These are phyloP conservation scores for Oscheius sp. DNA, from an alignment of 1,140 invertebrate genomes.

Conservation along the genomic window DNA sequence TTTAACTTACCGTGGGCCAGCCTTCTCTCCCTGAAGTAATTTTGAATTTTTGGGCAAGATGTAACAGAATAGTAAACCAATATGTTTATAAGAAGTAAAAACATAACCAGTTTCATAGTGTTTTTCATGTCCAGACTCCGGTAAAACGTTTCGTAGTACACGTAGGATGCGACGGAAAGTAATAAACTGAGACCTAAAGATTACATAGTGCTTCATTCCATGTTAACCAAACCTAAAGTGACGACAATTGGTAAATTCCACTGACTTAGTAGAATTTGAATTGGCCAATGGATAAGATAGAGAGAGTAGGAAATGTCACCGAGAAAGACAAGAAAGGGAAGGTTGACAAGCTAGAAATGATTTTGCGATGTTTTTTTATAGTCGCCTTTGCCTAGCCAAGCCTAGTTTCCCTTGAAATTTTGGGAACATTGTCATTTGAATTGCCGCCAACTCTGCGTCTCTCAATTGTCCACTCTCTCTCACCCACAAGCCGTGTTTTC, in stretches of 20 bases:
- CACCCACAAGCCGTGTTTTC: too few relatives aligned
- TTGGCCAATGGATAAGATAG: neutral
- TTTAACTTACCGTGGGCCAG: neutral
- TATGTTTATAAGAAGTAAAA: neutral
- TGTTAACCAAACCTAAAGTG: neutral
- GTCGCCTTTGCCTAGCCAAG: too few relatives aligned
- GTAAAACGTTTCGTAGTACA: neutral
- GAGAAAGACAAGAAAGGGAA: neutral
- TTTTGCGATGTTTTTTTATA: too few relatives aligned
- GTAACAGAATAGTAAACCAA: neutral
- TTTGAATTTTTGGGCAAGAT: neutral
- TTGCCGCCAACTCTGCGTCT: too few relatives aligned
- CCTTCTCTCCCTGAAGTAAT: neutral
- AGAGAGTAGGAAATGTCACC: neutral
- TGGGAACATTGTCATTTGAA: too few relatives aligned
- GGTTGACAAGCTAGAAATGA: too few relatives aligned
- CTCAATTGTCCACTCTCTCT: too few relatives aligned
- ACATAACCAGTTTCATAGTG: neutral
- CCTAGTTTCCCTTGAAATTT: too few relatives aligned
- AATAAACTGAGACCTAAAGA: neutral
- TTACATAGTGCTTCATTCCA: neutral
- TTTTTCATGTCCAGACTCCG: neutral
- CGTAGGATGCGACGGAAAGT: neutral
- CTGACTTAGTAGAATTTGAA: neutral
- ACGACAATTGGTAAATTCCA: neutral